phyloP scores from a whole-genome alignment of 2,888 invertebrate species.

The Stenoptilia bipunctidactyla region DNA sequence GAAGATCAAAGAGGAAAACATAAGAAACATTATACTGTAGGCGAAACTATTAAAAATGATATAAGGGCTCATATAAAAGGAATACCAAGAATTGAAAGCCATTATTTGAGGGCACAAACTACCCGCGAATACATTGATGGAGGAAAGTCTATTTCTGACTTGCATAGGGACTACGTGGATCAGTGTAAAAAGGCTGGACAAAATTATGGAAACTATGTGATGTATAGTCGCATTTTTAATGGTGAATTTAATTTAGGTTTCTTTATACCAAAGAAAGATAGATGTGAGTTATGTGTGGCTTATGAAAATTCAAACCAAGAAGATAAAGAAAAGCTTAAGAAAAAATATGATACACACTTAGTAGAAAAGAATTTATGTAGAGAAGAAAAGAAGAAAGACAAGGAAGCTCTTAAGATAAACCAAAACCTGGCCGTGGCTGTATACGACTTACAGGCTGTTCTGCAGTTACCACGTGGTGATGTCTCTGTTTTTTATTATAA shows the following conservation, averaged over 20 bases:
- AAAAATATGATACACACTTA: constrained; percentile 1
- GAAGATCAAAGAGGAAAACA: constrained; percentile 16
- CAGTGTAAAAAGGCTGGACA: constrained; percentile 5
- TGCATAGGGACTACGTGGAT: constrained; percentile 12
- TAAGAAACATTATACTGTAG: constrained; percentile 12
- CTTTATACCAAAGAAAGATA: constrained; percentile 14
- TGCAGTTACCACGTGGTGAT: constrained; percentile 9
- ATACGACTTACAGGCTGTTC: constrained; percentile 10
- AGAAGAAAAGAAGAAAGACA: constrained; percentile 4
- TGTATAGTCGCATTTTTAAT: constrained; percentile 11
- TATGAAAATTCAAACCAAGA: constrained; percentile 7
- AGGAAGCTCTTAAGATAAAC: background rate
- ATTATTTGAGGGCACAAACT: constrained; percentile 15
- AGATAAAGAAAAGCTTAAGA: constrained; percentile 2
- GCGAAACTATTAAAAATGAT: constrained; percentile 11
- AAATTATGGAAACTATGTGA: constrained; percentile 7
- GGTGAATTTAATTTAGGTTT: constrained; percentile 11
- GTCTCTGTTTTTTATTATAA: constrained; percentile 9
- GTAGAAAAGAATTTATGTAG: constrained; percentile 5
- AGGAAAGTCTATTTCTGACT: constrained; percentile 13
- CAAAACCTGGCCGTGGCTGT: constrained; percentile 1
- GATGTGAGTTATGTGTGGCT: constrained; percentile 8
- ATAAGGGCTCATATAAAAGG: constrained; percentile 14
- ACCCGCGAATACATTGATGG: constrained; percentile 15
- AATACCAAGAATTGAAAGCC: constrained; percentile 16